Evolutionary conservation across 2,797 vertebrate species (phyloP), one percentile per base, ranked within the genome.

Genomic region (Sus cebifrons): DNA sequence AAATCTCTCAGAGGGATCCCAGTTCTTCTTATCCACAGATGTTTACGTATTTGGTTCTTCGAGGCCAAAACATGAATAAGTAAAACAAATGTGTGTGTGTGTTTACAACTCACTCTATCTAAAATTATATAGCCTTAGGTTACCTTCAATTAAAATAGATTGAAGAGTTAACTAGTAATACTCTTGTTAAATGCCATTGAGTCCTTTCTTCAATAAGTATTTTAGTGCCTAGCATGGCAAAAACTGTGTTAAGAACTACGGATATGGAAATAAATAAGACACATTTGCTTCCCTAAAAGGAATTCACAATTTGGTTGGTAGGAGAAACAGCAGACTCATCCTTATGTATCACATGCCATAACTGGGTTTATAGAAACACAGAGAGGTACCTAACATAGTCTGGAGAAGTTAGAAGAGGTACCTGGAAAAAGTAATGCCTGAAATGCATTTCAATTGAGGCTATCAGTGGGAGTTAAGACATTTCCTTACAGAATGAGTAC

Each of bases 11-110:
- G 58, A 54, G 52, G 20, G 44, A 83, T 84, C 73, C 86, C 65
- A 29, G 58, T 74, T 89, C 71, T 90, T 68, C 62, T 64, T 4
- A 65, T 92, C 40, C 3, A n/a, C 8, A 40, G 64, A 17, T 78
- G 21, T 75, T 91, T 93, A 77, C 14, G n/a, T 81, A 54, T 86
- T 88, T 83, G 64, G 18, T 88, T 95, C 17, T 91, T 40, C 56
- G 29, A 96, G 70, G 54, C 74, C 44, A 92, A 81, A 73, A 44
- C 40, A 65, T 78, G 65, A 92, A 16, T 64, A 64, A 95, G 32
- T 95, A 85, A 94, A 96, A 86, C 44, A 86, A 49, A 6, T 91
- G 2, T 44, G 5, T 91, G 54, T 49, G 1, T 91, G 1, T 70
- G 73, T 58, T 92, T 95, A 58, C 16, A 20, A 56, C 32, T 83